Evolutionary conservation across 2,113 vertebrate species (phyloP).

Genomic region (Sceloporus undulatus): DNA sequence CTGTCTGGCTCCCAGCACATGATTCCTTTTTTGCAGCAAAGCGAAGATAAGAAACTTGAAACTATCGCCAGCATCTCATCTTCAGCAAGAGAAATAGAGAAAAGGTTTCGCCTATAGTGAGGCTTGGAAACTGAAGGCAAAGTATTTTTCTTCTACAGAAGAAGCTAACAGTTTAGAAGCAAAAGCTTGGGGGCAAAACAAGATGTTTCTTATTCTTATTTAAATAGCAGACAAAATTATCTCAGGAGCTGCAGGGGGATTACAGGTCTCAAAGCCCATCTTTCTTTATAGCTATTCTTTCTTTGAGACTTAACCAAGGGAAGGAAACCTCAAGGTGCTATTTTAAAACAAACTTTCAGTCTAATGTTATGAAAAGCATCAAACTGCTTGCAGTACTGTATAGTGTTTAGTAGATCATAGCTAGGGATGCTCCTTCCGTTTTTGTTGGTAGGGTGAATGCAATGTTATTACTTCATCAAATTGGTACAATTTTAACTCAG

Average conservation of each 20-base stretch:
- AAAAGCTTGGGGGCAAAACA: no score
- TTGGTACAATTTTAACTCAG: no score
- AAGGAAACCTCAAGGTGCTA: background rate
- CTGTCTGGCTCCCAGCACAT: background rate
- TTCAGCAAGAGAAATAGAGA: background rate
- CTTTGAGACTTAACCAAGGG: background rate
- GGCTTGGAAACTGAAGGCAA: background rate
- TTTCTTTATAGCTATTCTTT: background rate
- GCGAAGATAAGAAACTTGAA: constrained; percentile 3
- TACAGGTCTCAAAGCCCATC: background rate
- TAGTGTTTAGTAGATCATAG: no score
- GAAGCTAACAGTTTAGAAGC: background rate
- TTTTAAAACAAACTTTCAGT: no score
- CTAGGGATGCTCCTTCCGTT: no score
- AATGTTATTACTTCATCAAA: no score
- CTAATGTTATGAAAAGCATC: no score
- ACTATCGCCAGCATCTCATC: background rate
- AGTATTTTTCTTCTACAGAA: background rate
- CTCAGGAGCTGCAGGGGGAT: background rate
- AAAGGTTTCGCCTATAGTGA: background rate
- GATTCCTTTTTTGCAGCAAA: background rate
- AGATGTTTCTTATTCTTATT: background rate
- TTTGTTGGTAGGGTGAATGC: no score
- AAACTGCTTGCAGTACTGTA: no score
- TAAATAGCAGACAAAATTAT: background rate